These are phyloP conservation scores for Ylistrum balloti DNA, from an alignment of 1,140 invertebrate genomes.

Conservation along the genomic window DNA sequence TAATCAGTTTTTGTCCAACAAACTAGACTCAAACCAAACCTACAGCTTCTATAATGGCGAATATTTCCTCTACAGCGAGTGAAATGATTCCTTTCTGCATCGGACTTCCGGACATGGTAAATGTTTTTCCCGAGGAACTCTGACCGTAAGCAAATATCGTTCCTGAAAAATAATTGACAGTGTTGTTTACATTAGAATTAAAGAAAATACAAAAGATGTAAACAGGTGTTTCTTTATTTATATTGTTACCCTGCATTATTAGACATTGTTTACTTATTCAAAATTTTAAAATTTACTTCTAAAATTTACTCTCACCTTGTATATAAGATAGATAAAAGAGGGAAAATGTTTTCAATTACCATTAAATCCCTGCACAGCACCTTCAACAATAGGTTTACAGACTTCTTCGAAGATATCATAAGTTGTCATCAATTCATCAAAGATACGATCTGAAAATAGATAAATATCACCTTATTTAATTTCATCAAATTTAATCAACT, in stretches of 20 bases:
- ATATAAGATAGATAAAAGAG: too few relatives aligned
- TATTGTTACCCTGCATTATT: too few relatives aligned
- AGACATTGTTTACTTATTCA: too few relatives aligned
- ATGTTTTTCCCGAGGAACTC: conserved; percentile 99
- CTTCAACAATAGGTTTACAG: conserved; percentile 71
- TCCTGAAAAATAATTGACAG: conserved; percentile 83
- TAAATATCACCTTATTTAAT: too few relatives aligned
- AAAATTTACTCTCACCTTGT: too few relatives aligned
- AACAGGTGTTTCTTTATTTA: too few relatives aligned
- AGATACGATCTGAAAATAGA: conserved; percentile 75
- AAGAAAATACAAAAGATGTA: too few relatives aligned
- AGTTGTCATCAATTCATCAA: conserved; percentile 69
- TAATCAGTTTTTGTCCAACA: too few relatives aligned
- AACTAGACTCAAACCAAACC: conserved; percentile 53
- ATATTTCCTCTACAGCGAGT: conserved; percentile 98
- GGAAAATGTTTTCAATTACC: too few relatives aligned
- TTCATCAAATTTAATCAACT: too few relatives aligned
- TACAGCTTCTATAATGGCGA: conserved; percentile 95
- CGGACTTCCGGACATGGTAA: conserved; percentile 98
- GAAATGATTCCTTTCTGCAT: conserved; percentile 98
- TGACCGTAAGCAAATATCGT: conserved; percentile 99
- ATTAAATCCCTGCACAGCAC: conserved; percentile 74
- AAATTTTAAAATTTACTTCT: too few relatives aligned
- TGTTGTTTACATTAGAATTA: neutral
- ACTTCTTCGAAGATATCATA: conserved; percentile 73